Evolutionary conservation across 2,888 invertebrate genomes (phyloP).

Genomic region (Microplitis deprimator): DNA sequence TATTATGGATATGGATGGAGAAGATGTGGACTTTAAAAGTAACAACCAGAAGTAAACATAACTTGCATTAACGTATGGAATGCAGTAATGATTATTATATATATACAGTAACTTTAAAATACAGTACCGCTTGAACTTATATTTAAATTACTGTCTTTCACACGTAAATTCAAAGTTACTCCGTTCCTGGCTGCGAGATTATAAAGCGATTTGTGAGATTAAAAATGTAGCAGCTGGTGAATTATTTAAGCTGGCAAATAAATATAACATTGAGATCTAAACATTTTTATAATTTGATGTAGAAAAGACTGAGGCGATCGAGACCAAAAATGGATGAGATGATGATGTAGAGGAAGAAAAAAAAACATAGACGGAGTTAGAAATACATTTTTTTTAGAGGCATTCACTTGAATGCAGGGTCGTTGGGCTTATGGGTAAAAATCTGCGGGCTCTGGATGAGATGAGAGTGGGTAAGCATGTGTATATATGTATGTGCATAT

Average conservation of each 20-base stretch:
- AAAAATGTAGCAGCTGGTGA: too few relatives aligned
- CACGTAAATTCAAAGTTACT: neutral
- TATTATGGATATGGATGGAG: slow-evolving; percentile 12
- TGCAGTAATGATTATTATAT: slow-evolving; percentile 30
- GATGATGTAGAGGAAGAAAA: neutral
- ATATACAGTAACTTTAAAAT: neutral
- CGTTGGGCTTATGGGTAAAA: slow-evolving; percentile 23
- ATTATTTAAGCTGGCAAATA: too few relatives aligned
- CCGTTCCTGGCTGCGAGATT: neutral
- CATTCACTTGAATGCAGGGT: slow-evolving; percentile 8
- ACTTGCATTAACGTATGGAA: slow-evolving; percentile 43
- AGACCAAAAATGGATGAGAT: neutral
- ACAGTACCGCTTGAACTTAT: neutral
- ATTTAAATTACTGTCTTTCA: neutral
- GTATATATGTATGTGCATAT: neutral
- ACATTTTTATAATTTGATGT: too few relatives aligned
- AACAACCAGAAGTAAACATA: slow-evolving; percentile 20
- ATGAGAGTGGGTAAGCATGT: neutral
- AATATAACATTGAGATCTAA: too few relatives aligned
- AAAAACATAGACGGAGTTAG: neutral
- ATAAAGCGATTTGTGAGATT: neutral
- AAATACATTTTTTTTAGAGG: slow-evolving; percentile 4
- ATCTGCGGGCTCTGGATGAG: neutral
- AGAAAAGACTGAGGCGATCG: neutral
- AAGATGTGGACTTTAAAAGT: neutral